These are phyloP conservation scores for roundworm (Caenorhabditis elegans) DNA, from an alignment of 1,140 invertebrate species.

Conservation along the genomic window WBcel235 BX284603.4:9814501-9815000, in stretches of 20 bases:
- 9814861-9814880: constrained; percentile 2
- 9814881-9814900: constrained; percentile 24
- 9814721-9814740: not conserved
- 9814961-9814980: not conserved
- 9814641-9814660: not conserved
- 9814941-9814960: constrained; percentile 38
- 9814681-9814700: not conserved
- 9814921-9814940: constrained; percentile 44
- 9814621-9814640: not conserved
- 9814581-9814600: not conserved
- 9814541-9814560: constrained; percentile 21
- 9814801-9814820: not conserved
- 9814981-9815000: constrained; percentile 71
- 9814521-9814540: constrained; percentile 11
- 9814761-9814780: not conserved
- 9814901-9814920: constrained; percentile 44
- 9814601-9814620: too few species aligned
- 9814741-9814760: not conserved
- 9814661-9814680: constrained; percentile 9
- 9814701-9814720: not conserved
- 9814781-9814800: not conserved
- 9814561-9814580: not conserved
- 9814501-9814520: not conserved
- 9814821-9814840: not conserved
- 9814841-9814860: not conserved